Base-by-base conservation (phyloP, 2,113 vertebrate species). In the Campylorhamphus procurvoides region DNA sequence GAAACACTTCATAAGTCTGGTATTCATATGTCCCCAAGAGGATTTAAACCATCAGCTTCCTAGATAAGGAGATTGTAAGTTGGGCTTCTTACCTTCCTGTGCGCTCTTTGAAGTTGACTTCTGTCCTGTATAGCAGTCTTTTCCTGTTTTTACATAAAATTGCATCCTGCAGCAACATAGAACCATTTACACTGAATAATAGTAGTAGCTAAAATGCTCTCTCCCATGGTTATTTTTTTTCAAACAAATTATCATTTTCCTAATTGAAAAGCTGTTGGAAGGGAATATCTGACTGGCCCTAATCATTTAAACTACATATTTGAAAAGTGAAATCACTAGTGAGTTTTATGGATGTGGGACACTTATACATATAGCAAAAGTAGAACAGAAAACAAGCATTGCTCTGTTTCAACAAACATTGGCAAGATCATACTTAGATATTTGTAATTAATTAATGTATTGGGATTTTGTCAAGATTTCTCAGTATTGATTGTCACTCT, bases 401-500 rank as follows among this genome's bases (percentile, higher is more conserved):
- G 35, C 10, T 56, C 17, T 84, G 29, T 82, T 88, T 86, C 44
- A 46, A 85, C 28, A 93, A 80, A 81, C 71, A 33, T 68, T 83
- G 63, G 28, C 60, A 94, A 91, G 35, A 81, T 47, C 16, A 7
- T 39, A 59, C 73, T 39, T 82, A 84, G 50, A 77, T 76, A 88
- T 53, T 20, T 92, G n/a, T 53, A 81, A 68, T 83, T 24, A 81
- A 49, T 60, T 94, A 86, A 71, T 71, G 19, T 58, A 68, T 56
- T 77, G 50, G 49, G 76, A 91, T 90, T 94, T 94, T 96, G 47
- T 60, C 78, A 92, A 63, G 22, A 71, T 64, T 85, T 93, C 53
- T 97, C 35, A 58, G 6, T 73, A 87, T 86, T 74, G 81, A 14
- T 83, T 90, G 56, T 84, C 94, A 7, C 46, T 96, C 96, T 97